These are phyloP conservation scores for Coregonus suidteri DNA, from an alignment of 2,797 vertebrate species.

Conservation along the genomic window DNA sequence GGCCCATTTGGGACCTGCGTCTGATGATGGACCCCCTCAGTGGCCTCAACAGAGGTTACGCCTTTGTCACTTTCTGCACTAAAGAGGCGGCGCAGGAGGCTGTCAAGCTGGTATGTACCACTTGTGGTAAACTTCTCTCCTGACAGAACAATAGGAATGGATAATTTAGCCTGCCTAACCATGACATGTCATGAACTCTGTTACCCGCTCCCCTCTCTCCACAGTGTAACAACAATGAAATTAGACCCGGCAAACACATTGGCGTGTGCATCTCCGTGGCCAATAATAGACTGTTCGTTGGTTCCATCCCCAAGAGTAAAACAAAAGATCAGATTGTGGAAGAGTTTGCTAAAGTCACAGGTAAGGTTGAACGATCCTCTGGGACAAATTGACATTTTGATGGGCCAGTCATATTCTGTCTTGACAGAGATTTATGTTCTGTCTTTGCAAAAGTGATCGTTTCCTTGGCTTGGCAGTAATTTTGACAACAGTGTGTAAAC, in stretches of 20 bases:
- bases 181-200: constrained; percentile 63
- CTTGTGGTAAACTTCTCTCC: constrained; percentile 44
- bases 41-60: constrained; percentile 97
- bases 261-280: constrained; percentile 98
- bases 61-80: constrained; percentile 99
- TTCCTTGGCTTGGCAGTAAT: background rate
- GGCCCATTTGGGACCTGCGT: constrained; percentile 97
- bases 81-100: constrained; percentile 99
- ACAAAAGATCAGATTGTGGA: constrained; percentile 98
- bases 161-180: background rate
- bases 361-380: constrained; percentile 73
- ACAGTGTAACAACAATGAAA: constrained; percentile 98
- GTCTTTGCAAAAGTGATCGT: background rate
- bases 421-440: too few species aligned
- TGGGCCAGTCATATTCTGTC: background rate
- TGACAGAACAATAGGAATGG: background rate
- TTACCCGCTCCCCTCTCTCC: constrained; percentile 15
- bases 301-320: constrained; percentile 99
- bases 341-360: constrained; percentile 97
- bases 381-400: background rate
- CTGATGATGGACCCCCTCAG: constrained; percentile 99
- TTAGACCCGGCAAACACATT: constrained; percentile 94
- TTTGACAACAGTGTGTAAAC: background rate
- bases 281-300: constrained; percentile 97
- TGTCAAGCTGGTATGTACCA: constrained; percentile 94